Percentiles rank a stretch among this genome's conserved stretches.
phyloP scores from a whole-genome alignment of 2,888 invertebrate species.

The Apodemia duryi region DNA sequence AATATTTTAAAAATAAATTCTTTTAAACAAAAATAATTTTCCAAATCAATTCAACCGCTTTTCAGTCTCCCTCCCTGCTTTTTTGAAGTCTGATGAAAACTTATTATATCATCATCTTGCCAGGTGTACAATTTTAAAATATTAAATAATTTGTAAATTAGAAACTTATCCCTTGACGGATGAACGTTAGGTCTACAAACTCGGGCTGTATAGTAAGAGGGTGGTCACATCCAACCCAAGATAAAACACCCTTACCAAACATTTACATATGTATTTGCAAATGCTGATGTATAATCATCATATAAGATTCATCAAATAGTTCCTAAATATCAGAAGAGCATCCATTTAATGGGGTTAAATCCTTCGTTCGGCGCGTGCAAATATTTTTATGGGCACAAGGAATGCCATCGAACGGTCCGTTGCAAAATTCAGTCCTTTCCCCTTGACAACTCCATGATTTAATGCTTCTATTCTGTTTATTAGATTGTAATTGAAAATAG shows the following conservation, averaged over 20 bases:
- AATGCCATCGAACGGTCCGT: slow-evolving; percentile 45
- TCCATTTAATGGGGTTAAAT: slow-evolving; percentile 48
- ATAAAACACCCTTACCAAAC: slow-evolving; percentile 3
- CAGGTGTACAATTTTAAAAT: too few species aligned
- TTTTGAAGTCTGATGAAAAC: too few species aligned
- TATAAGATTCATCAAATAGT: slow-evolving; percentile 18
- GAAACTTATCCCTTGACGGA: too few species aligned
- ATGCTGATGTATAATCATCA: slow-evolving; percentile 1
- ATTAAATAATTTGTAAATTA: too few species aligned
- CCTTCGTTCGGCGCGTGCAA: slow-evolving; percentile 54
- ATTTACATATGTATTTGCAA: not conserved
- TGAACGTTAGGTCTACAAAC: too few species aligned
- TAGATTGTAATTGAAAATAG: slow-evolving; percentile 22
- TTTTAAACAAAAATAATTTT: too few species aligned
- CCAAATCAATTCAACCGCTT: too few species aligned
- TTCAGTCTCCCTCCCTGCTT: too few species aligned
- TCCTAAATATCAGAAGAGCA: slow-evolving; percentile 21
- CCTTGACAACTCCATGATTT: slow-evolving; percentile 63
- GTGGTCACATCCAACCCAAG: not conserved
- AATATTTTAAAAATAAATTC: too few species aligned
- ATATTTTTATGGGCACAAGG: slow-evolving; percentile 63
- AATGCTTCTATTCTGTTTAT: slow-evolving; percentile 42
- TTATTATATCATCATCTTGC: too few species aligned
- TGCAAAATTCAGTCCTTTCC: slow-evolving; percentile 35
- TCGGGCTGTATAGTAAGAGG: not conserved